Conservation (phyloP, 30 jellyfish, hydroid and myxozoan species). For the Aurelia coerulea region DNA sequence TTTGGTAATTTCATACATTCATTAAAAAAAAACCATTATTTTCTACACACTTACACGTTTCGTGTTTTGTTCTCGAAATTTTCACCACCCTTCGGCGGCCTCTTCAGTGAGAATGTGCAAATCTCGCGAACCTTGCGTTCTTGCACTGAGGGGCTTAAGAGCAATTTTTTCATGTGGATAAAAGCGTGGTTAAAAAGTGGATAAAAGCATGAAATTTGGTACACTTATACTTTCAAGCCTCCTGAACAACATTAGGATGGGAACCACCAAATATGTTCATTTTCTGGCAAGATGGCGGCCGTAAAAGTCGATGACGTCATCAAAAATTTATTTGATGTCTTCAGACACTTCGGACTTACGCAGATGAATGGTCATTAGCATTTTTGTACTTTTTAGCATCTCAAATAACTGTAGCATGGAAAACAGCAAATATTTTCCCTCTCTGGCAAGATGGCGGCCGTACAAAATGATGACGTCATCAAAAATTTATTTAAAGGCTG, state of each 20-base stretch:
- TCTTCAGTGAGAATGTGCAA: too few species aligned
- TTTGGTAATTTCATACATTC: too few species aligned
- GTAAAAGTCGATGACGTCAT: conserved; percentile 20
- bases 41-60: too few species aligned
- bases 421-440: not conserved
- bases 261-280: conserved; percentile 6
- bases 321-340: not conserved
- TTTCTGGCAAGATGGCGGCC: conserved; percentile 37
- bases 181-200: conserved; percentile 37
- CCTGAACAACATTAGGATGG: conserved; percentile 5
- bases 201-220: conserved; percentile 11
- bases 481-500: not conserved
- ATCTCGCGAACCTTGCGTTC: too few species aligned
- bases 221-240: conserved; percentile 9
- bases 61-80: too few species aligned
- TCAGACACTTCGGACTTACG: not conserved
- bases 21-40: too few species aligned
- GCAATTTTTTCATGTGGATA: not conserved
- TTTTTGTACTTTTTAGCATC: conserved; percentile 3
- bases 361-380: conserved; percentile 8
- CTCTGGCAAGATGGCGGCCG: conserved; percentile 40
- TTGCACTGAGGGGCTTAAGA: not conserved
- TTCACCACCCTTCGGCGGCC: too few species aligned
- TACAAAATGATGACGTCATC: conserved; percentile 8
- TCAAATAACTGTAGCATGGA: conserved; percentile 18